Evolutionary conservation across 2,113 vertebrate species (phyloP).

Genomic region (Dromiciops gliroides): DNA sequence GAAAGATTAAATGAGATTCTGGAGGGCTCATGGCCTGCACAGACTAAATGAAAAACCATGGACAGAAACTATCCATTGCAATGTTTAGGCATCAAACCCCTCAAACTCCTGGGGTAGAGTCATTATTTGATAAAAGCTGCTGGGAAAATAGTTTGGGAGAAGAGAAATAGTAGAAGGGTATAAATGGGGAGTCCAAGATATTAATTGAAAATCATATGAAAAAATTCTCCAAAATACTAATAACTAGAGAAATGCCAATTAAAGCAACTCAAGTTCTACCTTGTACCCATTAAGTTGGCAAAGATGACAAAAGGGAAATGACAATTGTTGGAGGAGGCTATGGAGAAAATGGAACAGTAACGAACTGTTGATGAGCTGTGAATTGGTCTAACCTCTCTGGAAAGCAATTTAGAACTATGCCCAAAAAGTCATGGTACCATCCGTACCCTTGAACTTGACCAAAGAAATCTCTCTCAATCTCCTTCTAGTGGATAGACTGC

Average conservation of each 20-base stretch:
- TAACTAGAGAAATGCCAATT: background rate
- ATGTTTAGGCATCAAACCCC: background rate
- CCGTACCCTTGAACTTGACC: background rate
- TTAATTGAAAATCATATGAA: background rate
- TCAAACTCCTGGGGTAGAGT: background rate
- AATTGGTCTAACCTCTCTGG: background rate
- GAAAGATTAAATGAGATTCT: conserved; percentile 3
- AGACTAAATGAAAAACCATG: conserved; percentile 33
- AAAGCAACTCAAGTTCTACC: background rate
- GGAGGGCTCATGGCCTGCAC: conserved; percentile 2
- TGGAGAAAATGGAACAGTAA: background rate
- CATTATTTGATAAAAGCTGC: background rate
- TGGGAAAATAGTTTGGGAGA: background rate
- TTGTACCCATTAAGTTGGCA: background rate
- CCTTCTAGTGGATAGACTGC: too few species aligned
- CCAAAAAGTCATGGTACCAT: background rate
- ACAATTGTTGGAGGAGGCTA: background rate
- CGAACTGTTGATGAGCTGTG: background rate
- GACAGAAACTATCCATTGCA: conserved; percentile 31
- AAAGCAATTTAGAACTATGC: background rate
- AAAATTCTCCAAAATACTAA: background rate
- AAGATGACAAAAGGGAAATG: background rate
- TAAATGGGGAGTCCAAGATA: background rate
- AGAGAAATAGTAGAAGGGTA: background rate
- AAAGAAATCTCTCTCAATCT: background rate